Evolutionary conservation across 2,888 invertebrate genomes (phyloP), one percentile per base, ranked within the genome.

Genomic region (Trachelus tabidus): DNA sequence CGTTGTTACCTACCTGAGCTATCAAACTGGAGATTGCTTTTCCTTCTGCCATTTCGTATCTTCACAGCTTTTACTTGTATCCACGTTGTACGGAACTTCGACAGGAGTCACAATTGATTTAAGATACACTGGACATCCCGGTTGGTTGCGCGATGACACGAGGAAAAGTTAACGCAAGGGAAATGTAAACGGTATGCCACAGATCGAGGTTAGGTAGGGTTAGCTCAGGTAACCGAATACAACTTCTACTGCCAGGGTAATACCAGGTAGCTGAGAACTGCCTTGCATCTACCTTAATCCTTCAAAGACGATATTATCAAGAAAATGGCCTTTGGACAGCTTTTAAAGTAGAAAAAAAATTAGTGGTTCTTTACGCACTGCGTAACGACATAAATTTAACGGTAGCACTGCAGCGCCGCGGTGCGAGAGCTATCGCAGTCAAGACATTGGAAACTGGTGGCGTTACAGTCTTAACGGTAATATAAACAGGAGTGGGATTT

Each of bases 1-100:
- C 23, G 56, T 56, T 56, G 56, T 56, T 56, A 56, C 77, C 68
- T 82, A 86, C 85, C 85, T 86, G 85, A 77, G 73, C 77, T 79
- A 76, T 79, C 76, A 56, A 56, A 56, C 23, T 23, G 30, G 9
- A 71, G 34, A 71, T 31, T 71, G 71, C 71, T 71, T 71, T 34
- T 71, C 12, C 9, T 15, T 9, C 71, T 31, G 31, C 9, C 31
- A 71, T 31, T 71, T 71, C 34, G 71, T 34, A 3, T 34, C 71
- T 23, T 33, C 6, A 12, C 71, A 9, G 71, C 3, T 31, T 71
- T 23, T 12, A 71, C 23, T 71, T 33, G 12, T 71, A 31, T 33
- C 71, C 71, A 71, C 33, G 56, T 56, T 56, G 23, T 23, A 15
- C 23, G 6, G 56, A 23, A 56, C 9, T 23, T 23, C 2, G 56